phyloP scores from a whole-genome alignment of 2,888 invertebrate species.

The Acanthosoma haemorrhoidale region DNA sequence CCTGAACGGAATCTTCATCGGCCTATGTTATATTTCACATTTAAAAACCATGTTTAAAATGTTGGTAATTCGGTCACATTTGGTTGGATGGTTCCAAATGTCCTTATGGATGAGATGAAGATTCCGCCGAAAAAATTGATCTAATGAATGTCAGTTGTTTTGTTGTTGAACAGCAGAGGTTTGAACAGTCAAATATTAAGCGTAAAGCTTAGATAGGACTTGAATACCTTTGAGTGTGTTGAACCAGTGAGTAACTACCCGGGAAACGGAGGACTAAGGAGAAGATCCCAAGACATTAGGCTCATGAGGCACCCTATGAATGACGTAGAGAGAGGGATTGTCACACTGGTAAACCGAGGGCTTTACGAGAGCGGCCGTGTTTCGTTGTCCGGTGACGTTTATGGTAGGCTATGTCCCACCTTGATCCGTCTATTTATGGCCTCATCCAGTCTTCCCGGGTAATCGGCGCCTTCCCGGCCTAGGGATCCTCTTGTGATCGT shows the following conservation, averaged over 20 bases:
- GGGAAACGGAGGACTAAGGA: not conserved
- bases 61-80: too few species aligned
- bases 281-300: not conserved
- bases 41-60: too few species aligned
- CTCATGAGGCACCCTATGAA: not conserved
- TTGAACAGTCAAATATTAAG: too few species aligned
- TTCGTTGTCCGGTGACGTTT: slow-evolving; percentile 14
- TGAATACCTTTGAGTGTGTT: too few species aligned
- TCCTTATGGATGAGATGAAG: too few species aligned
- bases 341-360: slow-evolving; percentile 12
- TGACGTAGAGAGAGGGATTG: slow-evolving; percentile 17
- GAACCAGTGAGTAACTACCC: not conserved
- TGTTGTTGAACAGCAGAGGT: too few species aligned
- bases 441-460: not conserved
- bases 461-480: not conserved
- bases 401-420: slow-evolving; percentile 7
- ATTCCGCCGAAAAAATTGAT: too few species aligned
- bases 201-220: too few species aligned
- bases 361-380: slow-evolving; percentile 10
- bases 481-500: not conserved
- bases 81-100: too few species aligned
- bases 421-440: slow-evolving; percentile 8
- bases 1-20: too few species aligned
- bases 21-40: too few species aligned
- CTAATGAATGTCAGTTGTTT: too few species aligned